Evolutionary conservation across 2,888 invertebrate species (phyloP), one percentile per base, ranked within the genome.

Genomic region (Philopedon plagiatum): DNA sequence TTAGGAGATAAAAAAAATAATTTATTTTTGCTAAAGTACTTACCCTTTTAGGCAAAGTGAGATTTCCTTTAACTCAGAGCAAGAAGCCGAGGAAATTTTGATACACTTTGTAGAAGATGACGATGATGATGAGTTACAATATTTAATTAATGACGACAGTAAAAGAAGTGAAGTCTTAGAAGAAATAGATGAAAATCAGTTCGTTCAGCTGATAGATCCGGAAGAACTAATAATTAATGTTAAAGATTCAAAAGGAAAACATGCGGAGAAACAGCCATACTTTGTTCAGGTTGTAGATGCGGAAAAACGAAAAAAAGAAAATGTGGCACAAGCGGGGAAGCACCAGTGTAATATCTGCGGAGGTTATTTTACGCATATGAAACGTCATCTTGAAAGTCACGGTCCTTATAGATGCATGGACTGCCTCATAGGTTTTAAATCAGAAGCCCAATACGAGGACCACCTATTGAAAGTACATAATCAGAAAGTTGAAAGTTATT

Each of bases 61-160:
- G 3, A 8, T 34, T 11, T 29, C 32, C 15, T 9, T 65, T 15
- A 23, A 39, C 4, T 15, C 44, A n/a, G 60, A 67, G 7, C 11
- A 44, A 61, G 60, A 65, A 19, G 67, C 46, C 18, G 78, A 78
- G 46, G 76, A 78, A 63, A 78, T 78, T 32, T 63, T 73, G 11
- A 77, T 78, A 26, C 57, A 65, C 13, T 39, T 73, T 39, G 61
- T 72, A 23, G 64, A 71, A 3, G 74, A 67, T 11, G 63, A 65
- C 19, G 60, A 62, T 0, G 54, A 70, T 9, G 15, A 37, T 26
- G 49, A 60, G n/a, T n/a, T n/a, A n/a, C n/a, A n/a, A 18, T 9
- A 9, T 13, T n/a, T 49, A 4, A 11, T 54, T 21, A 41, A 62
- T 23, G 21, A 51, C 13, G 7, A 23, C 37, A 32, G 15, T 21